Evolutionary conservation across 2,797 vertebrate genomes (phyloP), one percentile per base, ranked within the genome.

Genomic region (Anguilla megastoma): DNA sequence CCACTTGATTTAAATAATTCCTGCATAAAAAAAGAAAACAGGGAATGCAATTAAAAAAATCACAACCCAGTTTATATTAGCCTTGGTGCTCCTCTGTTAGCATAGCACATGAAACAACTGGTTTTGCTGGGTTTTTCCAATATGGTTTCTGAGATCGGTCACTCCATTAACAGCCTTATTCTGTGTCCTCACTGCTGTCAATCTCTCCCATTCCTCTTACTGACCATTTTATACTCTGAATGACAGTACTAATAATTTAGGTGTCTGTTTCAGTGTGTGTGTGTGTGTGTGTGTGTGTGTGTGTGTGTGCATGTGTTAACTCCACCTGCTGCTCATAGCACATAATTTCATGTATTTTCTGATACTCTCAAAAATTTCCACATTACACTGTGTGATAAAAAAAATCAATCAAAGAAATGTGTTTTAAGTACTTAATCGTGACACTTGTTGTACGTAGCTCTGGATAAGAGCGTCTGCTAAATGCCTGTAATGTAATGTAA

Each of bases 1-100:
- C 89, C 89, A 33, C 93, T 92, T 86, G 2, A 91, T 93, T 95
- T 93, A 89, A 93, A 92, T 94, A 91, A 95, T 94, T 93, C 92
- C 88, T 88, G 89, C 90, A 92, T 92, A 71, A 69, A 69, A 69
- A 69, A 94, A 76, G 14, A 76, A 84, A 87, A 93, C 91, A 91
- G 85, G 27, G 86, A 82, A 88, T 79, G 30, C 27, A 63, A 36
- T 58, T 18, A 58, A 90, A 90, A 90, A 91, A 69, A 88, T 92
- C 90, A 89, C 92, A 94, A 91, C 92, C 90, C 88, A 90, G 63
- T 89, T 91, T 91, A 86, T 93, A 92, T 93, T 94, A 92, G 90
- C 36, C 58, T 88, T 86, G 63, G 89, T 88, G 90, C 90, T 90
- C 90, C 88, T 89, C 90, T 87, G 89, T 89, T 90, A 90, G 90